phyloP scores from a whole-genome alignment of 2,113 vertebrate genomes.

The Gadus chalcogrammus region DNA sequence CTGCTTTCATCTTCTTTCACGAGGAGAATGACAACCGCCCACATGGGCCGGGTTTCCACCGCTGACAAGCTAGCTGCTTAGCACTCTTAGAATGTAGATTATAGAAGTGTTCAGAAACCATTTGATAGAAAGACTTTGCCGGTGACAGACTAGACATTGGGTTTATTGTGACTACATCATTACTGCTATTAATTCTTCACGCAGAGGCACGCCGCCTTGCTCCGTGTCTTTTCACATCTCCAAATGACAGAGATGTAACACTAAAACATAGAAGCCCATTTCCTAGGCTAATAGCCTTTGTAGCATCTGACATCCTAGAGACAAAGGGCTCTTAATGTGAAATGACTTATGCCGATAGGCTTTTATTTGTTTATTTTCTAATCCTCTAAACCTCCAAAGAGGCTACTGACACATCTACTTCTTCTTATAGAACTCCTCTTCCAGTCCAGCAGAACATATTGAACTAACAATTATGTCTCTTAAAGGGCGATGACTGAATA shows the following conservation, averaged over 20 bases:
- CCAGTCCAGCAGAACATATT: not conserved
- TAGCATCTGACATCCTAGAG: slow-evolving; percentile 76
- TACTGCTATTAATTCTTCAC: slow-evolving; percentile 75
- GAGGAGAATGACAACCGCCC: slow-evolving; percentile 68
- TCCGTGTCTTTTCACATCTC: slow-evolving; percentile 75
- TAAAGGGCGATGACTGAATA: no score
- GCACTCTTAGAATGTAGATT: slow-evolving; percentile 70
- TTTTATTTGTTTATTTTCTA: slow-evolving; percentile 70
- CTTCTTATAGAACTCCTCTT: slow-evolving; percentile 41
- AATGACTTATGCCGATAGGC: slow-evolving; percentile 65
- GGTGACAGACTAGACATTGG: slow-evolving; percentile 77
- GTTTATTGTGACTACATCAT: slow-evolving; percentile 77
- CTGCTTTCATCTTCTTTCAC: slow-evolving; percentile 65
- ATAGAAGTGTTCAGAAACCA: slow-evolving; percentile 72
- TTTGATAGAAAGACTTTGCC: slow-evolving; percentile 66
- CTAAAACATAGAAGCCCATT: slow-evolving; percentile 76
- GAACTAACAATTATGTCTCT: no score
- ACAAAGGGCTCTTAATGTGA: slow-evolving; percentile 71
- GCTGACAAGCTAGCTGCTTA: slow-evolving; percentile 68
- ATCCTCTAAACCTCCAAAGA: slow-evolving; percentile 34
- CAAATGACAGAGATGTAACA: slow-evolving; percentile 72
- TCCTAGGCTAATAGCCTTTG: slow-evolving; percentile 79
- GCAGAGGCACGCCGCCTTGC: slow-evolving; percentile 72
- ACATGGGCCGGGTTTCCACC: slow-evolving; percentile 54
- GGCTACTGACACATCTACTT: slow-evolving; percentile 41